Conservation (phyloP, 1,140 invertebrate species). For the Hyles euphorbiae region DNA sequence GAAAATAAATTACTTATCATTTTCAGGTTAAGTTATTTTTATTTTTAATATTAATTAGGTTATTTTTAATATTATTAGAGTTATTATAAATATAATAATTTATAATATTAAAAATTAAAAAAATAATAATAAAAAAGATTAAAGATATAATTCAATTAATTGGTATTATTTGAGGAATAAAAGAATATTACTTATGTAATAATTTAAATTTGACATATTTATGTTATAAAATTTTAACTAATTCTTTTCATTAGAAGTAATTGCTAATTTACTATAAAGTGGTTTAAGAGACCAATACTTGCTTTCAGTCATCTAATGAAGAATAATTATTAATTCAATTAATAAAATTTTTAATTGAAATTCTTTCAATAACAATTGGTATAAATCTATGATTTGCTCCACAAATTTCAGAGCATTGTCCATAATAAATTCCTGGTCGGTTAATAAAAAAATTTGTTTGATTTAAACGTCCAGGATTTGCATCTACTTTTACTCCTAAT, state of each 20-base stretch:
- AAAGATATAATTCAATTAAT: conserved; percentile 73
- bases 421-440: conserved; percentile 78
- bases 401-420: conserved; percentile 89
- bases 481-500: conserved; percentile 81
- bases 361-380: conserved; percentile 6
- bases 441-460: conserved; percentile 65
- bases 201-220: conserved; percentile 22
- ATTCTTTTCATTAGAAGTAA: no score
- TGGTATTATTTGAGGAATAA: conserved; percentile 75
- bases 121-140: conserved; percentile 66
- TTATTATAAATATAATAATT: conserved; percentile 54
- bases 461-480: conserved; percentile 81
- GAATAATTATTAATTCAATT: conserved; percentile 74
- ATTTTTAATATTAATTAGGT: conserved; percentile 40
- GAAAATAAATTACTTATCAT: conserved; percentile 77
- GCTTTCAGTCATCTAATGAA: conserved; percentile 79
- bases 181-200: no score
- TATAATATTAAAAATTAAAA: conserved; percentile 71
- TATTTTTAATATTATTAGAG: conserved; percentile 39
- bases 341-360: conserved; percentile 9
- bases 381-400: conserved; percentile 48
- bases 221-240: conserved; percentile 71
- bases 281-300: conserved; percentile 77
- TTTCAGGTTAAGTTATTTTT: conserved; percentile 41
- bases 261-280: conserved; percentile 73